Evolutionary conservation across 2,888 invertebrate species (phyloP), one percentile per base, ranked within the genome.

Genomic region (Hipparchia semele): DNA sequence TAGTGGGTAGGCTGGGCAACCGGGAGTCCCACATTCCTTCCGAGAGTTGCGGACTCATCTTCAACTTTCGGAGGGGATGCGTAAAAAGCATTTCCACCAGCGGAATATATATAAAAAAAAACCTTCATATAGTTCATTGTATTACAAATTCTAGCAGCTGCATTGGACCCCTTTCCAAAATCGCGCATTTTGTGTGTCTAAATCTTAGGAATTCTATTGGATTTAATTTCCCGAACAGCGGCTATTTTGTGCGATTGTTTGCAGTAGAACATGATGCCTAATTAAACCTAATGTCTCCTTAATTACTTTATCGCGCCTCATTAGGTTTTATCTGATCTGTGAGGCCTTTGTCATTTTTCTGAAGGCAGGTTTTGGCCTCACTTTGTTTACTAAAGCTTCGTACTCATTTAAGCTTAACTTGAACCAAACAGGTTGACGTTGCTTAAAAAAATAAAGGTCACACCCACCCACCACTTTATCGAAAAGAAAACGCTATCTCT

Each of bases 311-410:
- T n/a, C 45, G 69, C 45, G 69, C 45, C 69, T 69, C 69, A 61
- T 69, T 69, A 69, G 61, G 69, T 69, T 69, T 45, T 61, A 69
- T 69, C 69, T 69, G 69, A 69, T 69, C 13, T 39, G n/a, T 10
- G 53, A n/a, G 61, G 39, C n/a, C 69, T 60, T 69, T 61, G 69
- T 69, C 51, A 69, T 69, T 61, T 61, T n/a, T 45, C 53, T 53
- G 33, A 39, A 61, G 13, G 61, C 39, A 69, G 45, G 8, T 69
- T 53, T 61, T 12, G 68, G 49, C 13, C 23, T 10, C 58, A 33
- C 58, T 49, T 49, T 49, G 49, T 49, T 8, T 49, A 49, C 1
- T 49, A 49, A 7, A 46, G 46, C 46, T 46, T 46, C 46, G 46
- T 46, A 46, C 1, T 46, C 5, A 46, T 46, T 46, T 46, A 46